Base-by-base conservation (phyloP, 37 sponge, comb jelly and placozoan species). In the Theonella swinhoei region DNA sequence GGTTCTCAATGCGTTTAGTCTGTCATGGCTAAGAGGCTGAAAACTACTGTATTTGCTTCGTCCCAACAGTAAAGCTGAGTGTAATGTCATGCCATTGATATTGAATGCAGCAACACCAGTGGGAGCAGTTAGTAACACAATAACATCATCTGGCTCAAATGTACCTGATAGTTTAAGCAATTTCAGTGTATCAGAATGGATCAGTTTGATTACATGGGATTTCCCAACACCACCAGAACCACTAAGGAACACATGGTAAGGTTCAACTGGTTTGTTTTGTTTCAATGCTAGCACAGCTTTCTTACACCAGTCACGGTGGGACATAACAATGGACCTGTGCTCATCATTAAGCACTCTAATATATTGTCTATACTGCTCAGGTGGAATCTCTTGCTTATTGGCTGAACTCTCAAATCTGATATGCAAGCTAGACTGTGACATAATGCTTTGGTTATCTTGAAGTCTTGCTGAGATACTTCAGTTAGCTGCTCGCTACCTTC, bases 11-110 rank as follows among this genome's bases (percentile, higher is more conserved):
- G n/a, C n/a, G n/a, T n/a, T n/a, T 47, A 47, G 36, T 31, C 68
- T 64, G 28, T 85, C 86, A 85, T 85, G 78, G 39, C 79, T 77
- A 42, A 85, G 54, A 47, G 54, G 54, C 54, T 47, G 54, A 47
- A 47, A 47, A 47, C 54, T 14, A 47, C 54, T 47, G 54, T 47
- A 47, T 47, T 47, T 47, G 54, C 54, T 47, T n/a, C n/a, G n/a
- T n/a, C n/a, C n/a, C n/a, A n/a, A n/a, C n/a, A 72, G 41, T 4
- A 72, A 72, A 14, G 73, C 73, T 47, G 54, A 47, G 14, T 47
- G 54, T 47, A 47, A 47, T 47, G 54, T 14, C 54, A 47, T 47
- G 54, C n/a, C 37, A 72, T 35, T 72, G 73, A 35, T 33, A 34
- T n/a, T n/a, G n/a, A n/a, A n/a, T n/a, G n/a, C n/a, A n/a, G 73